These are phyloP conservation scores for Ramazzottius varieornatus DNA, from an alignment of 2,888 invertebrate genomes.

Conservation along the genomic window DNA sequence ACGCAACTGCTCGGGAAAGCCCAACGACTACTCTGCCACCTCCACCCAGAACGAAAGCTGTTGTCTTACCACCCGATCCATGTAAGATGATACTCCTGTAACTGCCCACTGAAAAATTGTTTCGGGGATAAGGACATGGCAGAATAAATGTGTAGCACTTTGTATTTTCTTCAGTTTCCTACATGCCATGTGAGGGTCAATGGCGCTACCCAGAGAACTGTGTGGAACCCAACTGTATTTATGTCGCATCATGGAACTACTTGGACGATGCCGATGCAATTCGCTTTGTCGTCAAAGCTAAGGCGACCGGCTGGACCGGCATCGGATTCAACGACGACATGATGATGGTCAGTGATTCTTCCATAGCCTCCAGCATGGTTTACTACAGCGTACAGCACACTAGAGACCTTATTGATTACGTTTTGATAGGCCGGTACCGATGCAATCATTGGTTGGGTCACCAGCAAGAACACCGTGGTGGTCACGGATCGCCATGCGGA, in stretches of 20 bases:
- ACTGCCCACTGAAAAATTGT: too few relatives aligned
- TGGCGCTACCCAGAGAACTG: conserved; percentile 1
- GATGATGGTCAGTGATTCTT: conserved; percentile 1
- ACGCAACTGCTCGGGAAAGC: too few relatives aligned
- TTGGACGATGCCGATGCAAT: not conserved
- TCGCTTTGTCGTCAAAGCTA: conserved; percentile 2
- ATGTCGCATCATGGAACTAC: not conserved
- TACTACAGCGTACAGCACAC: too few relatives aligned
- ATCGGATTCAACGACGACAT: conserved; percentile 4
- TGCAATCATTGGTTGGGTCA: not conserved
- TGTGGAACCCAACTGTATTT: not conserved
- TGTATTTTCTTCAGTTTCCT: too few relatives aligned
- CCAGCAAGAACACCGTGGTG: not conserved
- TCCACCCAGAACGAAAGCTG: too few relatives aligned
- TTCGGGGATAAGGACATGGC: too few relatives aligned
- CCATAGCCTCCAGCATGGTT: too few relatives aligned
- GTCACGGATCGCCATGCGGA: not conserved
- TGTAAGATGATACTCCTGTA: too few relatives aligned
- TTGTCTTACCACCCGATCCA: too few relatives aligned
- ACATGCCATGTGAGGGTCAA: not conserved
- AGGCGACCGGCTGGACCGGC: not conserved
- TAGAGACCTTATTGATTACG: too few relatives aligned
- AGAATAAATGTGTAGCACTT: too few relatives aligned
- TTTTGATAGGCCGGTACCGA: not conserved
- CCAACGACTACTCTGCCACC: too few relatives aligned